Percentiles rank a stretch among this genome's conserved stretches.
Conservation (phyloP, 2,888 invertebrate genomes). For the Eucera pruinosa region DNA sequence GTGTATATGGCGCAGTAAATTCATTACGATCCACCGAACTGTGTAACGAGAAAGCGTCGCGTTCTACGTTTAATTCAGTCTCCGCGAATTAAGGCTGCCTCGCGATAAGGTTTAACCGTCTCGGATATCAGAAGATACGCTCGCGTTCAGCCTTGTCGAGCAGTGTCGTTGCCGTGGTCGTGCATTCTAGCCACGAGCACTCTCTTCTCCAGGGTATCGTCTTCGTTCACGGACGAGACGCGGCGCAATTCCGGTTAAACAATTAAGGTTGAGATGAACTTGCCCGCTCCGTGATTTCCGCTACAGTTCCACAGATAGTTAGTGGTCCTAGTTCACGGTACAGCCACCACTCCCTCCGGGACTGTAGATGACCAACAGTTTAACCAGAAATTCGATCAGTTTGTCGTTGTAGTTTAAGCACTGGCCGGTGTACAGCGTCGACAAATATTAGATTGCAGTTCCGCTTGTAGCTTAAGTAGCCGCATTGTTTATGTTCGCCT, state of each 20-base stretch:
- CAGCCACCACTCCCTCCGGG: conserved; percentile 43
- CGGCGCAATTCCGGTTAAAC: conserved; percentile 58
- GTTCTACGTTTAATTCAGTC: conserved; percentile 4
- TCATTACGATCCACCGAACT: no score
- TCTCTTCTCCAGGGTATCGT: conserved; percentile 24
- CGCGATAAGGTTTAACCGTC: conserved; percentile 3
- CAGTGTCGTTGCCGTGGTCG: background rate
- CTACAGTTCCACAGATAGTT: conserved; percentile 64
- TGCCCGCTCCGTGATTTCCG: conserved; percentile 54
- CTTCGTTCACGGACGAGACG: conserved; percentile 30
- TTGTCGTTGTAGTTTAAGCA: conserved; percentile 60
- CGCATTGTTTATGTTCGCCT: conserved; percentile 35
- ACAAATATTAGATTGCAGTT: conserved; percentile 54
- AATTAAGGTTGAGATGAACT: conserved; percentile 58
- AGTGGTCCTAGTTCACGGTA: conserved; percentile 30
- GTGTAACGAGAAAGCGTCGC: background rate
- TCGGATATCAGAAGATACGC: background rate
- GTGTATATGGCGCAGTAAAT: background rate
- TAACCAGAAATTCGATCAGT: conserved; percentile 70
- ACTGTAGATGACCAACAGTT: conserved; percentile 67
- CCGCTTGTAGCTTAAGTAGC: conserved; percentile 33
- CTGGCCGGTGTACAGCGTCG: conserved; percentile 15
- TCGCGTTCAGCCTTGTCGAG: background rate
- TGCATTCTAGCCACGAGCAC: conserved; percentile 9
- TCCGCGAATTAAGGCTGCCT: background rate